Evolutionary conservation across 1,140 invertebrate genomes (phyloP), one percentile per base, ranked within the genome.

Genomic region (Ceratina australensis): DNA sequence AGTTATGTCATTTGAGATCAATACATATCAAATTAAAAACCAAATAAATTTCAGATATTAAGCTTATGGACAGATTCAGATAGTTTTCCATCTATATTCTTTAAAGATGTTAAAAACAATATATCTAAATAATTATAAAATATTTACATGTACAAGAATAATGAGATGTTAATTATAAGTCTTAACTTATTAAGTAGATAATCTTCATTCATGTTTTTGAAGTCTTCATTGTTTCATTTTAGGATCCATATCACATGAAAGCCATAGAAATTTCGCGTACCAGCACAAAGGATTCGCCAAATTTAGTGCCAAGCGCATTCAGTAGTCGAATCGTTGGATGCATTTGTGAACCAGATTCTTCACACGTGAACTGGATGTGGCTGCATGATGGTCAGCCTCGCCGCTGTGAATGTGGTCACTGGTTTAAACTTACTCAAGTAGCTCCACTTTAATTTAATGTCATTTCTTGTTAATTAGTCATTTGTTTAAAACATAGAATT

Each of bases 391-490:
- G 97, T 20, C 94, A 95, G 82, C 95, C 97, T 52, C 96, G 97
- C 86, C 95, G 98, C 79, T 99, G 98, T 89, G 96, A 96, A 89
- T 99, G 98, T 92, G 98, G 98, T 54, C 94, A 98, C 90, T 99
- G 98, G 98, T 99, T 98, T 93, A 98, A 98, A 93, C 93, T 99
- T 80, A 94, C 95, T 54, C 95, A 97, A 86, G 95, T 94, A 90
- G 91, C 93, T 72, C 93, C 94, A 84, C 87, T 95, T 87, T 96
- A 95, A 95, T 95, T 87, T 96, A 95, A 95, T 78, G 64, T 80
- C 4, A 57, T 33, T 72, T 66, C 50, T 81, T 50, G 33, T 81
- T 86, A 85, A 88, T 60, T 91, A 91, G 88, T 89, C 79, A 77
- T 87, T 88, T 87, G 83, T 87, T 87, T 86, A 83, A 87, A 82